phyloP scores from a whole-genome alignment of 35 echinoderm and acorn worm species.

The Apostichopus japonicus region DNA sequence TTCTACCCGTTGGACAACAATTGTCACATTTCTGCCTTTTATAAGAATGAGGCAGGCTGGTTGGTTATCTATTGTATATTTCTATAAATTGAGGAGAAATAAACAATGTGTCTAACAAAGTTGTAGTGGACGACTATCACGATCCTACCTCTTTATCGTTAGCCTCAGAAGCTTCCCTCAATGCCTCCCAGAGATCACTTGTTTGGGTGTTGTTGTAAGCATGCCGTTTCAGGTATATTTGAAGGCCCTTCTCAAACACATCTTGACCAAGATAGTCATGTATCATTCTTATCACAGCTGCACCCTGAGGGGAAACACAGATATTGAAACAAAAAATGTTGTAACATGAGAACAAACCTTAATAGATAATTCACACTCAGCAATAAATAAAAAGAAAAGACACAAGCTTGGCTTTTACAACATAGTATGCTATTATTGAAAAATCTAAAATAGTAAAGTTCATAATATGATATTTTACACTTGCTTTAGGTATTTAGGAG shows the following conservation, averaged over 20 bases:
- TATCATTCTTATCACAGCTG: slow-evolving; percentile 87
- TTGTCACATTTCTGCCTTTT: too few species aligned
- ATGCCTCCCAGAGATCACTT: slow-evolving; percentile 83
- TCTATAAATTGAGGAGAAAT: neutral
- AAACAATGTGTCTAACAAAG: neutral
- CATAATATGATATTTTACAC: too few species aligned
- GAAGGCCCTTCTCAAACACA: slow-evolving; percentile 68
- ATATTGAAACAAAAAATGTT: neutral
- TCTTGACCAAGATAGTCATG: slow-evolving; percentile 64
- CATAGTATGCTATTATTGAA: too few species aligned
- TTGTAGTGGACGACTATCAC: neutral
- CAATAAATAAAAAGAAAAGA: too few species aligned
- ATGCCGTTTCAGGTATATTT: slow-evolving; percentile 66
- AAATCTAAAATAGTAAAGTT: too few species aligned
- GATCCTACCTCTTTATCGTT: neutral
- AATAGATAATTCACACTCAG: too few species aligned
- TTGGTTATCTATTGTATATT: too few species aligned
- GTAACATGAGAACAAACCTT: too few species aligned
- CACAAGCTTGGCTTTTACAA: too few species aligned
- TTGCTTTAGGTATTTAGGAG: too few species aligned
- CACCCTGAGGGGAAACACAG: slow-evolving; percentile 69
- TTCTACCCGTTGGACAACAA: neutral
- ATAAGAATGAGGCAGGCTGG: too few species aligned
- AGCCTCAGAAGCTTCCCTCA: neutral
- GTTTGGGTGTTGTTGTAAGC: slow-evolving; percentile 78